A percentile compares a stretch with the other conserved stretches of the same genome.
Evolutionary conservation across 2,797 vertebrate genomes (phyloP).

Genomic region (Ciconia nigra): DNA sequence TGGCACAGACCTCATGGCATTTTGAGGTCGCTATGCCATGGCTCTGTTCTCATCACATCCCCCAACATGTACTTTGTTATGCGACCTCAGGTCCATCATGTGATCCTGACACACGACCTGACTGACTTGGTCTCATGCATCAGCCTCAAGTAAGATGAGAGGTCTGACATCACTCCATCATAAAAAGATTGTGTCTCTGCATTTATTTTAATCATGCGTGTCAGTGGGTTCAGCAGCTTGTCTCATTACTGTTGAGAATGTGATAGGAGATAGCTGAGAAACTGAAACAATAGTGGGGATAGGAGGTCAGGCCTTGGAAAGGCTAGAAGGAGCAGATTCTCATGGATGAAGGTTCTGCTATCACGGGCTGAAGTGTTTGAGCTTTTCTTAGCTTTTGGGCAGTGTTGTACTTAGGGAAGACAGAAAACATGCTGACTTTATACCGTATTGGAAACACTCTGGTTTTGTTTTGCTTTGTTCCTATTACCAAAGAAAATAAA

Average conservation of each 20-base stretch:
- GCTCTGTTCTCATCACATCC: neutral
- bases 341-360: neutral
- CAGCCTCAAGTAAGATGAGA: neutral
- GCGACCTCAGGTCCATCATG: neutral
- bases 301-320: neutral
- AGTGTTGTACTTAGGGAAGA: neutral
- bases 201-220: neutral
- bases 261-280: neutral
- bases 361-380: neutral
- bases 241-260: neutral
- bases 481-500: neutral
- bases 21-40: neutral
- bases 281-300: neutral
- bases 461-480: neutral
- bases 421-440: neutral
- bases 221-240: neutral
- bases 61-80: fast-evolving
- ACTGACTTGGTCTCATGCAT: fast-evolving
- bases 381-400: neutral
- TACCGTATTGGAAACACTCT: neutral
- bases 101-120: neutral
- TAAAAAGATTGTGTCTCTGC: neutral
- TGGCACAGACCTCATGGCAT: fast-evolving
- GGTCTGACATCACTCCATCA: neutral
- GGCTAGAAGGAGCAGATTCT: neutral